phyloP scores from a whole-genome alignment of 2,888 invertebrate genomes.

The Pollenia griseotomentosa region DNA sequence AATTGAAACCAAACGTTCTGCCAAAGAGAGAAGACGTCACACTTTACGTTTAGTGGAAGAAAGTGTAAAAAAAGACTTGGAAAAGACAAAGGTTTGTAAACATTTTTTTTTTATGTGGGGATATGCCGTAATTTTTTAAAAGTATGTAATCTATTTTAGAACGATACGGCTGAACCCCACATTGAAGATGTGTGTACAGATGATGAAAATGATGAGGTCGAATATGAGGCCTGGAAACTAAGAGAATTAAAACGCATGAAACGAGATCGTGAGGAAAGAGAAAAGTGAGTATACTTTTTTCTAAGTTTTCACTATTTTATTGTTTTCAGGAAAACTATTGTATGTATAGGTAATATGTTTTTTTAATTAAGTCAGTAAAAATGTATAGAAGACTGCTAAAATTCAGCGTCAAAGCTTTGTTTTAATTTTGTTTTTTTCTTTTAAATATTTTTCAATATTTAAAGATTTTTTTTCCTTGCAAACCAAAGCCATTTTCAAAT shows the following conservation, averaged over 20 bases:
- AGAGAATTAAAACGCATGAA: conserved; percentile 98
- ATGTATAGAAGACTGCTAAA: too few species aligned
- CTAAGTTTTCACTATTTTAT: not conserved
- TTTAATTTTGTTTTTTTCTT: too few species aligned
- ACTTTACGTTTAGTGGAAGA: conserved; percentile 96
- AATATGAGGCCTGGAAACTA: conserved; percentile 99
- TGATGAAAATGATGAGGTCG: conserved; percentile 97
- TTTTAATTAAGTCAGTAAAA: too few species aligned
- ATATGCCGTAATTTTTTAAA: not conserved
- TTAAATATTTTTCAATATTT: too few species aligned
- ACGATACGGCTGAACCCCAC: conserved; percentile 90
- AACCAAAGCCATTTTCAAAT: too few species aligned
- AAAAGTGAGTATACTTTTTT: conserved; percentile 88
- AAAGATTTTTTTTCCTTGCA: too few species aligned
- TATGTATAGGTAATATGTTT: too few species aligned
- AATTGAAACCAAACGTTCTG: conserved; percentile 91
- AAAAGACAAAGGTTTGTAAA: conserved; percentile 85
- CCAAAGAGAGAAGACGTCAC: conserved; percentile 94
- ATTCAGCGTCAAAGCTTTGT: too few species aligned
- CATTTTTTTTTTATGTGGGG: not conserved
- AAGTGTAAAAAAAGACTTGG: conserved; percentile 92
- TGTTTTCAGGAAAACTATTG: too few species aligned
- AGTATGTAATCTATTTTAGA: conserved; percentile 79
- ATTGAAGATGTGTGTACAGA: conserved; percentile 95
- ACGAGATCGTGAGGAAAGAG: conserved; percentile 97